phyloP scores from a whole-genome alignment of 2,113 vertebrate species.

The Melanerpes aurifrons region DNA sequence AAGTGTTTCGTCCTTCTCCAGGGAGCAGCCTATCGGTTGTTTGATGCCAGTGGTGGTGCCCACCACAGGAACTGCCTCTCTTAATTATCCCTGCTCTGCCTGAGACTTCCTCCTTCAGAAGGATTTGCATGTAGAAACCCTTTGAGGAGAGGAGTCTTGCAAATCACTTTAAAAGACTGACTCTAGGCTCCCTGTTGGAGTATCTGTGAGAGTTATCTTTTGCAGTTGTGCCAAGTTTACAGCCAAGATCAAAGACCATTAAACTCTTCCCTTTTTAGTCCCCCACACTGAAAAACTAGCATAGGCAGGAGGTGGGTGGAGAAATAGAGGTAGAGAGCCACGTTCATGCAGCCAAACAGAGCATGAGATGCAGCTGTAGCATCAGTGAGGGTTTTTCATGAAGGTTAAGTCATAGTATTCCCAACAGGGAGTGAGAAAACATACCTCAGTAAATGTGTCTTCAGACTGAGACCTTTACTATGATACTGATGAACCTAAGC shows the following conservation, averaged over 20 bases:
- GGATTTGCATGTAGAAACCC: not conserved
- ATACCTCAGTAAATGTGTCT: not conserved
- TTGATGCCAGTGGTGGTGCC: rapidly evolving
- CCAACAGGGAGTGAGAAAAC: not conserved
- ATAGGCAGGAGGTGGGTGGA: not conserved
- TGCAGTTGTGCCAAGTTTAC: not conserved
- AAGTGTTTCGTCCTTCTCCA: not conserved
- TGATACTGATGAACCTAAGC: not conserved
- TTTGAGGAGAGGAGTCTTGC: not conserved
- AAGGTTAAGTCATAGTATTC: not conserved
- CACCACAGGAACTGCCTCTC: not conserved
- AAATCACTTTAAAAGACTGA: not conserved
- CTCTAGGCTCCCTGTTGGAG: not conserved
- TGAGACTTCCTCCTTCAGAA: not conserved
- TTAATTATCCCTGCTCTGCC: not conserved
- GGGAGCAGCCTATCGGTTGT: not conserved
- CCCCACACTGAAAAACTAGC: not conserved
- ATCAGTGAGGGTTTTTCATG: not conserved
- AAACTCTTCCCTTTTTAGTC: not conserved
- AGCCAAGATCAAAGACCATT: not conserved
- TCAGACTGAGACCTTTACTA: not conserved
- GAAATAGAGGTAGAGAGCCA: not conserved
- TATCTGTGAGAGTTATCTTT: rapidly evolving
- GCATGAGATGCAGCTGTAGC: not conserved
- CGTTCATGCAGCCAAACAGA: not conserved